phyloP scores from a whole-genome alignment of 2,888 invertebrate genomes.

The Ophion ellenae region DNA sequence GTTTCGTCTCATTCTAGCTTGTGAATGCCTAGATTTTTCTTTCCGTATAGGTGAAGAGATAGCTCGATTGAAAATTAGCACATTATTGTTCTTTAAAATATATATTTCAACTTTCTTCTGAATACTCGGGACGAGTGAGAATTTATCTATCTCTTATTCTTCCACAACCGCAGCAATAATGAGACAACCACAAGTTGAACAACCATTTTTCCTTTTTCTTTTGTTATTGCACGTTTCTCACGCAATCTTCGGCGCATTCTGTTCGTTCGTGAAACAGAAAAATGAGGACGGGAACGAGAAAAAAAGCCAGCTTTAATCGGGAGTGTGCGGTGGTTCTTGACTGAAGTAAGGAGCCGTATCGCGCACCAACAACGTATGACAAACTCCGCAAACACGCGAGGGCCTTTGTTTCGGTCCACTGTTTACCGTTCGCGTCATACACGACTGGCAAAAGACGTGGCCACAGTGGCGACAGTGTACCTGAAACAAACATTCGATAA shows the following conservation, averaged over 20 bases:
- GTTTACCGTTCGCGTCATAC: constrained; percentile 92
- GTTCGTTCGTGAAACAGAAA: constrained; percentile 25
- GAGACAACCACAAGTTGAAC: constrained; percentile 48
- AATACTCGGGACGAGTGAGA: constrained; percentile 53
- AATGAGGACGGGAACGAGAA: constrained; percentile 17
- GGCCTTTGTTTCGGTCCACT: constrained; percentile 94
- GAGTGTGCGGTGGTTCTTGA: constrained; percentile 89
- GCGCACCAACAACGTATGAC: constrained; percentile 97
- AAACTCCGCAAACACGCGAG: constrained; percentile 97
- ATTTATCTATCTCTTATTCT: constrained; percentile 26
- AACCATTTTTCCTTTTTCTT: constrained; percentile 46
- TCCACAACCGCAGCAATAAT: constrained; percentile 53
- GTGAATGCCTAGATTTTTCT: constrained; percentile 43
- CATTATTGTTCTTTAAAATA: constrained; percentile 47
- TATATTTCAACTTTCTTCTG: constrained; percentile 43
- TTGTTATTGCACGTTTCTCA: constrained; percentile 62
- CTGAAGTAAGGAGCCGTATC: constrained; percentile 97
- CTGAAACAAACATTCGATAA: constrained; percentile 82
- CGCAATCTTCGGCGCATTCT: constrained; percentile 18
- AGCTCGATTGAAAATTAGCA: constrained; percentile 52
- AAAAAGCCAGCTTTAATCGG: constrained; percentile 78
- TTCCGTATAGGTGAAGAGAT: constrained; percentile 43
- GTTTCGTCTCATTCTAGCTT: constrained; percentile 51
- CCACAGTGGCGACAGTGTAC: constrained; percentile 98
- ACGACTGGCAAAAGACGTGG: constrained; percentile 95